These are phyloP conservation scores for Panzeria rudis DNA, from an alignment of 2,888 invertebrate species.

Conservation along the genomic window DNA sequence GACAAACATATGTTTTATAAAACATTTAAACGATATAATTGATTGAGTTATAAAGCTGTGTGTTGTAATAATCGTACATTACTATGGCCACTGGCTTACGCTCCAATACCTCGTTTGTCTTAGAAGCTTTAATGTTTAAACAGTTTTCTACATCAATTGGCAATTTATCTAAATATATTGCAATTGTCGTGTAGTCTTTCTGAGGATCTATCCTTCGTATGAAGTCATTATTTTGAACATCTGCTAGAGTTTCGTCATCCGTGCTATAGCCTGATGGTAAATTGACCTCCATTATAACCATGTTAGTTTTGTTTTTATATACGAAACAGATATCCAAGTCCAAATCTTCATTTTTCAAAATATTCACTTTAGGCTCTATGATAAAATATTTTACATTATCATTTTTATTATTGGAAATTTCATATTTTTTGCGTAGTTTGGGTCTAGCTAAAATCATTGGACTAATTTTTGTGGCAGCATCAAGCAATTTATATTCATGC, in stretches of 20 bases:
- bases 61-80: conserved; percentile 96
- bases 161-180: conserved; percentile 8
- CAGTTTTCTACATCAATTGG: conserved; percentile 83
- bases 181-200: not conserved
- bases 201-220: conserved; percentile 8
- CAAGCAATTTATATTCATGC: conserved; percentile 16
- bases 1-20: too few relatives aligned
- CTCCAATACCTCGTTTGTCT: conserved; percentile 92
- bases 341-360: conserved; percentile 22
- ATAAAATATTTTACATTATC: conserved; percentile 1
- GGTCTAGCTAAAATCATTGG: not conserved
- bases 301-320: conserved; percentile 1
- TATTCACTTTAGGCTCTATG: conserved; percentile 19
- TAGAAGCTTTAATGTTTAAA: conserved; percentile 92
- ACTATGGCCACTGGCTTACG: conserved; percentile 94
- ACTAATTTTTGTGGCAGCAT: not conserved
- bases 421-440: not conserved
- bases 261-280: conserved; percentile 92
- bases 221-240: conserved; percentile 20
- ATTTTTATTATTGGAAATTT: not conserved
- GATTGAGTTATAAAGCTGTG: conserved; percentile 83
- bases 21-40: conserved; percentile 74
- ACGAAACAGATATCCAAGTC: conserved; percentile 31
- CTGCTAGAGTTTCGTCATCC: conserved; percentile 18
- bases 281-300: conserved; percentile 90